Evolutionary conservation across 2,797 vertebrate species (phyloP).

Genomic region (Hozukius guyotensis): DNA sequence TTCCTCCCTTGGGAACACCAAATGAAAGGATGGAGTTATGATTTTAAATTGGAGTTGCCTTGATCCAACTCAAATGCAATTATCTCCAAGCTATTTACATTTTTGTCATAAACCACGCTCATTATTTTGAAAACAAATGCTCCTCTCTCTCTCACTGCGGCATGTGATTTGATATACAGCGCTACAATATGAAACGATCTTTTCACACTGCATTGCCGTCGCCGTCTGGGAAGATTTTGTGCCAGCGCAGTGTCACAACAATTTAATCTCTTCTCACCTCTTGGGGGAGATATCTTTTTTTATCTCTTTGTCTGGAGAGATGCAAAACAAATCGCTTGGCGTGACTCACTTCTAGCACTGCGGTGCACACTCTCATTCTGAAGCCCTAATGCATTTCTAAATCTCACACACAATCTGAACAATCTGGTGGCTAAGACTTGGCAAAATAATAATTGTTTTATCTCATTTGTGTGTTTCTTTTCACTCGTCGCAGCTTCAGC

Average conservation of each 20-base stretch:
- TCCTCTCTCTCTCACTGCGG: slow-evolving; percentile 52
- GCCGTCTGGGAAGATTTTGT: slow-evolving; percentile 74
- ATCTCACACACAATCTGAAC: slow-evolving; percentile 49
- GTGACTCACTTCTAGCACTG: slow-evolving; percentile 63
- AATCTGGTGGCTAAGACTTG: slow-evolving; percentile 51
- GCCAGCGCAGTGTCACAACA: slow-evolving; percentile 75
- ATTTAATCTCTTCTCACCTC: slow-evolving; percentile 80
- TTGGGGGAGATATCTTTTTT: slow-evolving; percentile 70
- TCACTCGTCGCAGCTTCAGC: slow-evolving; percentile 88
- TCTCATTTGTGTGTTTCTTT: slow-evolving; percentile 51
- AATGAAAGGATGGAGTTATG: slow-evolving; percentile 71
- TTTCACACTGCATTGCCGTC: slow-evolving; percentile 71
- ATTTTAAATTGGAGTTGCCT: slow-evolving; percentile 76
- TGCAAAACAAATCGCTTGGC: slow-evolving; percentile 75
- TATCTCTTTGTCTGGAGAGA: slow-evolving; percentile 72
- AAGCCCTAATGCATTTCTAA: slow-evolving; percentile 50
- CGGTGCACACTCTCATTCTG: slow-evolving; percentile 39
- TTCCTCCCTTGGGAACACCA: slow-evolving; percentile 51
- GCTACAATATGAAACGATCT: slow-evolving; percentile 74
- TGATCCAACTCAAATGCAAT: slow-evolving; percentile 78
- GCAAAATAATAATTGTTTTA: slow-evolving; percentile 48
- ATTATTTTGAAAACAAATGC: slow-evolving; percentile 80
- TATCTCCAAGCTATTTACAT: slow-evolving; percentile 80
- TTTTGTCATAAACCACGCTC: slow-evolving; percentile 76
- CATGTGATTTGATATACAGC: slow-evolving; percentile 77